Percentiles rank a stretch among this genome's conserved stretches.
Evolutionary conservation across 2,888 invertebrate species (phyloP).

Genomic region (Nyleta sp.): DNA sequence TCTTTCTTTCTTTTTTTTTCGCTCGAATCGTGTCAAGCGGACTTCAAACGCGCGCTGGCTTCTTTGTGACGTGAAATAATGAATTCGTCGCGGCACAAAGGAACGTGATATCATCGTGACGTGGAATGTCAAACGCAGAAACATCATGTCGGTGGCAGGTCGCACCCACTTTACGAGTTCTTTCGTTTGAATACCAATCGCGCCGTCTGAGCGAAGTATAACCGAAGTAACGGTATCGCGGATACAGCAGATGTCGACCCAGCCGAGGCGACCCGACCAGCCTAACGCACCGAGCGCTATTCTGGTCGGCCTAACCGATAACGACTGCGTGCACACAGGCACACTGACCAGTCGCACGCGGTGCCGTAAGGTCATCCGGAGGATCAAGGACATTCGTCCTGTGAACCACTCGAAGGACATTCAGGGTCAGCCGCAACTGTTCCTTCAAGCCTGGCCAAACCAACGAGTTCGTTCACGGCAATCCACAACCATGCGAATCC

Average conservation of each 20-base stretch:
- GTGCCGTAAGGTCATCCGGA: constrained; percentile 70
- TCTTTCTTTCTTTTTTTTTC: no score
- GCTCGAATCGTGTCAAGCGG: constrained; percentile 6
- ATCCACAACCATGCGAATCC: no score
- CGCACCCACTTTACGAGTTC: constrained; percentile 67
- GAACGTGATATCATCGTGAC: constrained; percentile 55
- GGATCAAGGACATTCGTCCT: constrained; percentile 75
- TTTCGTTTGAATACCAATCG: constrained; percentile 65
- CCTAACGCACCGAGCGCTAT: constrained; percentile 71
- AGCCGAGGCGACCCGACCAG: constrained; percentile 74
- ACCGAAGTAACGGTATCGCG: constrained; percentile 75
- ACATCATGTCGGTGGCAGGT: constrained; percentile 60
- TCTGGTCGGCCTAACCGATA: constrained; percentile 56
- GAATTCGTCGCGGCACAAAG: constrained; percentile 51
- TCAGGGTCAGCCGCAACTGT: constrained; percentile 1
- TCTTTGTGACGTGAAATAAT: constrained; percentile 44
- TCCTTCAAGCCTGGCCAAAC: neutral
- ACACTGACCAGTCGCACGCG: constrained; percentile 40
- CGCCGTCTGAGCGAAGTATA: constrained; percentile 60
- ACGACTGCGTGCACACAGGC: constrained; percentile 46
- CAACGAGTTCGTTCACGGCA: no score
- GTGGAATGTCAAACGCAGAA: constrained; percentile 62
- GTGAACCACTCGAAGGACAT: constrained; percentile 49
- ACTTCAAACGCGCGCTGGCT: no score
- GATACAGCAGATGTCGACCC: constrained; percentile 72